Evolutionary conservation across 2,888 invertebrate species (phyloP).

Genomic region (Euplexia lucipara): DNA sequence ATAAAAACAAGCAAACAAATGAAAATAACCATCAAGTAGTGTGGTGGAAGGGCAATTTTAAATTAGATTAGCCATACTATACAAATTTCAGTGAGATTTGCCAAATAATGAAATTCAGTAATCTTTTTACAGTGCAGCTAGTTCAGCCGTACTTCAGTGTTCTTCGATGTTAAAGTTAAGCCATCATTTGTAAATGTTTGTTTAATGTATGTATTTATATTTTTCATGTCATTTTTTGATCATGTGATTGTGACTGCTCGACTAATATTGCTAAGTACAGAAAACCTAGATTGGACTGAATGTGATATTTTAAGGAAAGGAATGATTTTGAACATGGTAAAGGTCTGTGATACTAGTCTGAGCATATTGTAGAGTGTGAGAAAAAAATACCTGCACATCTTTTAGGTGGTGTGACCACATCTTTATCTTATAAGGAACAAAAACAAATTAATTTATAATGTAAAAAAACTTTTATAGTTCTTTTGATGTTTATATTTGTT

Average conservation of each 20-base stretch:
- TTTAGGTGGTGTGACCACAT: slow-evolving; percentile 45
- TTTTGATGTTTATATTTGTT: slow-evolving; percentile 24
- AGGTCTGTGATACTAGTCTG: slow-evolving; percentile 58
- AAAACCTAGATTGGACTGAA: slow-evolving; percentile 15
- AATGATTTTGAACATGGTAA: slow-evolving; percentile 38
- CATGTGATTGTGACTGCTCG: slow-evolving; percentile 33
- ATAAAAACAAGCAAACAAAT: background rate
- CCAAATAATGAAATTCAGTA: background rate
- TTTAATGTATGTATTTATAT: background rate
- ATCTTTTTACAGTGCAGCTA: background rate
- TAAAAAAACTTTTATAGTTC: slow-evolving; percentile 18
- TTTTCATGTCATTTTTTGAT: slow-evolving; percentile 1
- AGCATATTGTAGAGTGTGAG: slow-evolving; percentile 28
- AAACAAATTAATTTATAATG: slow-evolving; percentile 6
- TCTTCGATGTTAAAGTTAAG: background rate
- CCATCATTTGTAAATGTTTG: background rate
- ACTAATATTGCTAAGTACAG: slow-evolving; percentile 37
- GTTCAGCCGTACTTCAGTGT: background rate
- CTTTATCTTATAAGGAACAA: slow-evolving; percentile 26
- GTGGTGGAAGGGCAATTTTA: background rate
- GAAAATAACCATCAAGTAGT: no score
- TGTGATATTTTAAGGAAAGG: slow-evolving; percentile 32
- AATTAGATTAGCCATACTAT: background rate
- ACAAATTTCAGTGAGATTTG: slow-evolving; percentile 8
- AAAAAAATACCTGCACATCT: slow-evolving; percentile 9